Percentiles rank a stretch among this genome's conserved stretches.
Conservation (phyloP, 2,113 vertebrate genomes). For the Clupea harengus region DNA sequence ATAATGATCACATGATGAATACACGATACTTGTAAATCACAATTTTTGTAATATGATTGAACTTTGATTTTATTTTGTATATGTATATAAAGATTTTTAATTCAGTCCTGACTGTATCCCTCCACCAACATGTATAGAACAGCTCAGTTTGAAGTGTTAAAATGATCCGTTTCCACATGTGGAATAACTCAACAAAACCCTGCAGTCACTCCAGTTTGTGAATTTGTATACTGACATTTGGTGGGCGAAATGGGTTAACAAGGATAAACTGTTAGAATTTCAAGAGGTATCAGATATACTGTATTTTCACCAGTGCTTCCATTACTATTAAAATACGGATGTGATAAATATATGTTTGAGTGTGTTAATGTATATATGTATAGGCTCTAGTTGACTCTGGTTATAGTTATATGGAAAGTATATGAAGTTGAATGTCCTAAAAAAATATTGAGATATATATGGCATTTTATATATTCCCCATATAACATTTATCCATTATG, state of each 20-base stretch:
- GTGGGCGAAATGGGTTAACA: not conserved
- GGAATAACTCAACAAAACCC: not conserved
- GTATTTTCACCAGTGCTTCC: constrained; percentile 17
- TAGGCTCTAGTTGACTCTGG: too few relatives aligned
- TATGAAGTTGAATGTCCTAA: too few relatives aligned
- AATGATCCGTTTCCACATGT: not conserved
- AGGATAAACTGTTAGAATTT: not conserved
- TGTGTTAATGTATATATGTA: not conserved
- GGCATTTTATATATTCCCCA: too few relatives aligned
- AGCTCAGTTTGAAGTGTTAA: not conserved
- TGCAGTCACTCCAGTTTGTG: not conserved
- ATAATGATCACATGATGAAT: constrained; percentile 3
- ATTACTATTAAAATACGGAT: constrained; percentile 11
- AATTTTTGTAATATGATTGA: constrained; percentile 13
- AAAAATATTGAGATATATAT: too few relatives aligned
- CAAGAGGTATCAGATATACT: not conserved
- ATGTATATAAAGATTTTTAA: constrained; percentile 7
- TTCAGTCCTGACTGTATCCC: not conserved
- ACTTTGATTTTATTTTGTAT: not conserved
- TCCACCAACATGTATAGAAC: not conserved
- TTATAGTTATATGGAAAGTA: too few relatives aligned
- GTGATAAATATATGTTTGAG: not conserved
- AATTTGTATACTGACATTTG: not conserved
- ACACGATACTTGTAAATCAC: constrained; percentile 5
- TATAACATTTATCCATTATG: too few relatives aligned